These are phyloP conservation scores for Diarsia dahlii DNA, from an alignment of 2,888 invertebrate genomes.

Conservation along the genomic window DNA sequence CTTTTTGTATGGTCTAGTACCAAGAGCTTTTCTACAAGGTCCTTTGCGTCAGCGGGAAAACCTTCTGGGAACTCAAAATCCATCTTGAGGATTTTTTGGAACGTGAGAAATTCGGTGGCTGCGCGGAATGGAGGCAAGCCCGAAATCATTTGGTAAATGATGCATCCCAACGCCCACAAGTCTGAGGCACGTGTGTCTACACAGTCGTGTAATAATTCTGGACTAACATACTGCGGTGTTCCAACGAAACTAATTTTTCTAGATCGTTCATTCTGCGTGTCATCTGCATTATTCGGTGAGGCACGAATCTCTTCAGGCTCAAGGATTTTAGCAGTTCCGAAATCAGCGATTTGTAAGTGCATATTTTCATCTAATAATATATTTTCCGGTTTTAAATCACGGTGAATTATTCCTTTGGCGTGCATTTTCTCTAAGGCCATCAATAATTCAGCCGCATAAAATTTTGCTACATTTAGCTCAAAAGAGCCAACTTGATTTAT, in stretches of 20 bases:
- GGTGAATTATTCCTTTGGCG: slow-evolving; percentile 96
- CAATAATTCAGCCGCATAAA: slow-evolving; percentile 98
- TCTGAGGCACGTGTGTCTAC: slow-evolving; percentile 95
- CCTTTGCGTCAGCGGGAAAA: slow-evolving; percentile 96
- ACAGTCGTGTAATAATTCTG: slow-evolving; percentile 97
- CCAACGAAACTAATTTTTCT: slow-evolving; percentile 98
- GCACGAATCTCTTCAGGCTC: slow-evolving; percentile 80
- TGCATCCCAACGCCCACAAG: slow-evolving; percentile 99
- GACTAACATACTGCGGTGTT: slow-evolving; percentile 99
- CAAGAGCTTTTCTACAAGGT: slow-evolving; percentile 96
- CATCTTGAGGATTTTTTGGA: slow-evolving; percentile 97
- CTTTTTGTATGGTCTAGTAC: slow-evolving; percentile 95
- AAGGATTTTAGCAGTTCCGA: slow-evolving; percentile 98
- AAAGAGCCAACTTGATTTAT: slow-evolving; percentile 97
- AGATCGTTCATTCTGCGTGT: slow-evolving; percentile 85
- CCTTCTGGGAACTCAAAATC: slow-evolving; percentile 98
- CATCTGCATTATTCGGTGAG: slow-evolving; percentile 73
- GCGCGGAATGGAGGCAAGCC: slow-evolving; percentile 98
- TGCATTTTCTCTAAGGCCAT: slow-evolving; percentile 98
- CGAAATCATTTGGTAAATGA: slow-evolving; percentile 98
- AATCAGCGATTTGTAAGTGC: slow-evolving; percentile 99
- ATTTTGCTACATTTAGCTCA: slow-evolving; percentile 96
- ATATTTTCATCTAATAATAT: slow-evolving; percentile 98
- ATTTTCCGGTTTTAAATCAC: slow-evolving; percentile 99
- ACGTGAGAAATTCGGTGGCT: slow-evolving; percentile 98